Evolutionary conservation across 2,888 invertebrate species (phyloP).

Genomic region (Dicyrtomina minuta): DNA sequence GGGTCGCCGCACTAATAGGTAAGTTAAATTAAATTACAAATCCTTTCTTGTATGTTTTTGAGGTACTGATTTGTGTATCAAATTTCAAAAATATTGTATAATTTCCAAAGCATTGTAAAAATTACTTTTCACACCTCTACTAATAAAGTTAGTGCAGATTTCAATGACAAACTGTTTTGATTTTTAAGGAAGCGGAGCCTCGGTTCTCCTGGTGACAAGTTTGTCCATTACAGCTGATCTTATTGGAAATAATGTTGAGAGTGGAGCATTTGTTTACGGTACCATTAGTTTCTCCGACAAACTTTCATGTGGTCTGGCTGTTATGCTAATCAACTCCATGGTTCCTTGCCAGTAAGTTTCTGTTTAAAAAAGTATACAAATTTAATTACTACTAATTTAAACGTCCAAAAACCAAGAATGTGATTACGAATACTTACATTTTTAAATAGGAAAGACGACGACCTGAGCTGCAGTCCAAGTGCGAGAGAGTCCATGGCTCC

Average conservation of each 20-base stretch:
- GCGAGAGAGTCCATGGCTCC: background rate
- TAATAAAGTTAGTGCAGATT: no score
- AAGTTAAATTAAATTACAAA: slow-evolving; percentile 1
- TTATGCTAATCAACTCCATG: slow-evolving; percentile 57
- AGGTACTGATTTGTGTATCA: no score
- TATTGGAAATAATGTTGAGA: slow-evolving; percentile 80
- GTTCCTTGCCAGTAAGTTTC: slow-evolving; percentile 48
- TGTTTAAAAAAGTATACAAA: no score
- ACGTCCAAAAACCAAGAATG: no score
- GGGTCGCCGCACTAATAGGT: slow-evolving; percentile 73
- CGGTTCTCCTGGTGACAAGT: slow-evolving; percentile 83
- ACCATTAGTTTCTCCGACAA: no score
- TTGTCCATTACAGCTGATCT: slow-evolving; percentile 85
- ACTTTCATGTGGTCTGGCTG: slow-evolving; percentile 84
- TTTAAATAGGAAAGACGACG: no score
- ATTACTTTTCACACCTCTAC: no score
- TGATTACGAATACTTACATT: no score
- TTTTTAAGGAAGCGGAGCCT: slow-evolving; percentile 72
- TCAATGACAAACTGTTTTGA: no score
- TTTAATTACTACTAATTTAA: background rate
- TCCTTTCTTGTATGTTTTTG: no score
- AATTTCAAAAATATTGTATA: background rate
- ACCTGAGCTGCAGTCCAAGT: slow-evolving; percentile 4
- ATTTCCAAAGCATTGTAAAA: no score
- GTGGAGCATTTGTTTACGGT: no score